Percentiles rank a stretch among this genome's conserved stretches.
These are phyloP conservation scores for Hirtodrosophila duncani DNA, from an alignment of 2,888 invertebrate genomes.

Conservation along the genomic window DNA sequence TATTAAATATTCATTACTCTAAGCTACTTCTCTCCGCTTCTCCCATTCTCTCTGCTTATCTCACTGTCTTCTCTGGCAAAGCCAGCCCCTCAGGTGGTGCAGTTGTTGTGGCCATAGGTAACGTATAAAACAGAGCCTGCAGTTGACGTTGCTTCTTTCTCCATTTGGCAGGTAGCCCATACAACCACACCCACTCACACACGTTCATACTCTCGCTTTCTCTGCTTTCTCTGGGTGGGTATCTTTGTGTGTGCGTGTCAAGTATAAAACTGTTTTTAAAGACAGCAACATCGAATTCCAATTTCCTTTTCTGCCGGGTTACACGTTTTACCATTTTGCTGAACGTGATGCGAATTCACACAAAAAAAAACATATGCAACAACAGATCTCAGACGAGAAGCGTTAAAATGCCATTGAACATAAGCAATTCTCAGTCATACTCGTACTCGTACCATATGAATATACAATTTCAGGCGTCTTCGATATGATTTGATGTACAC, in stretches of 20 bases:
- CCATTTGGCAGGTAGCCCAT: too few species aligned
- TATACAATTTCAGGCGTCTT: too few species aligned
- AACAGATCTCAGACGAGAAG: constrained; percentile 13
- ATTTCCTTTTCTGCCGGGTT: constrained; percentile 55
- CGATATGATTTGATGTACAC: too few species aligned
- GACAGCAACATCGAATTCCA: constrained; percentile 67
- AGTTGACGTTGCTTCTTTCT: constrained; percentile 20
- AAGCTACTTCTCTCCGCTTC: constrained; percentile 60
- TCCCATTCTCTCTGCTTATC: constrained; percentile 7
- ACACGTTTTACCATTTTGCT: constrained; percentile 58
- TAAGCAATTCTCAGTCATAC: constrained; percentile 6
- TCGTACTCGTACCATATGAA: too few species aligned
- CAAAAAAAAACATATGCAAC: constrained; percentile 37
- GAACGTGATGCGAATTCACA: constrained; percentile 63
- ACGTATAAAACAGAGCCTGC: too few species aligned
- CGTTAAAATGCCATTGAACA: constrained; percentile 13
- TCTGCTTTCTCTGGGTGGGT: not conserved
- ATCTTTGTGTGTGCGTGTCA: constrained; percentile 9
- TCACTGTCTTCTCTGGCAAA: constrained; percentile 1
- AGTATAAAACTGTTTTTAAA: constrained; percentile 64
- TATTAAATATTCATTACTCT: constrained; percentile 71
- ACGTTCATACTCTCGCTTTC: too few species aligned
- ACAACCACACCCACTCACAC: too few species aligned
- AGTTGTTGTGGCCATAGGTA: constrained; percentile 14
- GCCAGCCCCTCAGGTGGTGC: constrained; percentile 29